Evolutionary conservation across 2,797 vertebrate species (phyloP).

Genomic region (Pelobates cultripes): DNA sequence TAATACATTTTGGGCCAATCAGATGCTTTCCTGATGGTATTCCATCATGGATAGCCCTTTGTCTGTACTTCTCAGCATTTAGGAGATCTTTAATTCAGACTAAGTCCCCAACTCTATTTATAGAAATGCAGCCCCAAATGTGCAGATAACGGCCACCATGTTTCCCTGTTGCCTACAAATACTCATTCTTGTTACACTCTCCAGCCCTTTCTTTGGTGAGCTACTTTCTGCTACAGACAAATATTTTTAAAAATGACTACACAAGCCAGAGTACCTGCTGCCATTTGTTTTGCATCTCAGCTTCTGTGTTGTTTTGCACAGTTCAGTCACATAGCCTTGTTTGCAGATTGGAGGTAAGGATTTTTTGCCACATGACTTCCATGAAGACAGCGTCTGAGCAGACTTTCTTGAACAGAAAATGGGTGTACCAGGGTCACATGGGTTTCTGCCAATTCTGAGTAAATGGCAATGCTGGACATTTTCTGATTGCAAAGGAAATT

Average conservation of each 20-base stretch:
- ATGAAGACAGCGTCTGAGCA: neutral
- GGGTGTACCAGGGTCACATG: neutral
- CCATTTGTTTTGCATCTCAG: no score
- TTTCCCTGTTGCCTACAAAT: neutral
- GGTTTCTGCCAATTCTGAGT: neutral
- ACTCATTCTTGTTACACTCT: neutral
- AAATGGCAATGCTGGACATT: neutral
- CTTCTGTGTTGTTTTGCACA: no score
- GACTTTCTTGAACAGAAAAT: neutral
- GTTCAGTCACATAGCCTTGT: no score
- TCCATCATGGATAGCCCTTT: neutral
- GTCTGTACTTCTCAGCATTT: neutral
- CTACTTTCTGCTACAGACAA: slow-evolving; percentile 3
- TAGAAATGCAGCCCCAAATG: no score
- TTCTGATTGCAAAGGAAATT: neutral
- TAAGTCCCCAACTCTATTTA: no score
- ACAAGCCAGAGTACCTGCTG: no score
- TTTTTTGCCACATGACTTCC: no score
- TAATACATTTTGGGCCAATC: neutral
- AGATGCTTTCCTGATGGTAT: neutral
- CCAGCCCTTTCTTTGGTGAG: neutral
- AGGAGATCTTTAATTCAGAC: neutral
- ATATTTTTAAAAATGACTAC: neutral
- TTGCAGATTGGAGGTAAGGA: no score
- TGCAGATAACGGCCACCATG: neutral